Conservation (phyloP, 2,797 vertebrate genomes). For the Hypotaenidia okinawae region DNA sequence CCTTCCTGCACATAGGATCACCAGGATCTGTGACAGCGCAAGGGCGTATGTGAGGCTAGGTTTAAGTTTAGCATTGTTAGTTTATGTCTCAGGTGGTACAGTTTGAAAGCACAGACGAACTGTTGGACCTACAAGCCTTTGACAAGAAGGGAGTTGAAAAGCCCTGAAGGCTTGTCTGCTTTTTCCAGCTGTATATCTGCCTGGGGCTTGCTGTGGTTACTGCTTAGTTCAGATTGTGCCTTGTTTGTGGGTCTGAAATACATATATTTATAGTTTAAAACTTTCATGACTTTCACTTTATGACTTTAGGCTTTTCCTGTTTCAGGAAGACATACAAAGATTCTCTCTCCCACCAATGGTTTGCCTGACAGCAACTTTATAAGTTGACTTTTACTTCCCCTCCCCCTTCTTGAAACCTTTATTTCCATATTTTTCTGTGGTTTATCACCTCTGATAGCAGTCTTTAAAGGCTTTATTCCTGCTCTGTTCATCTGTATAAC, state of each 20-base stretch:
- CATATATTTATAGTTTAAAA: neutral
- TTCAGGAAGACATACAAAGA: neutral
- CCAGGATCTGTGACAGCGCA: fast-evolving
- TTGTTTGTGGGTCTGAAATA: neutral
- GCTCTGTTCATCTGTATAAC: neutral
- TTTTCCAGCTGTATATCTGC: neutral
- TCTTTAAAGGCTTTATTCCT: neutral
- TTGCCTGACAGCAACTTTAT: neutral
- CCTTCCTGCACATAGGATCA: fast-evolving
- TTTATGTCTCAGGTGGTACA: neutral
- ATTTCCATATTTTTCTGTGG: neutral
- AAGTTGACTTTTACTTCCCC: neutral
- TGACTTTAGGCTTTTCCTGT: neutral
- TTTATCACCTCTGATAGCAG: neutral
- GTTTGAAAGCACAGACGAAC: neutral
- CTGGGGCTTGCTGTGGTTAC: neutral
- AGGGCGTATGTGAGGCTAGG: fast-evolving
- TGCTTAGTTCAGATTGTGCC: neutral
- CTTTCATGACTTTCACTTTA: neutral
- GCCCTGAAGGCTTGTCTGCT: neutral
- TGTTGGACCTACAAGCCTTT: neutral
- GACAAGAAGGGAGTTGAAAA: neutral
- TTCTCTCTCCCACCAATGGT: neutral
- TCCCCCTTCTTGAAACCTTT: neutral
- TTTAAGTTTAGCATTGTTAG: neutral